Conservation (phyloP, 2,113 vertebrate genomes). For the Atlantisia rogersi region DNA sequence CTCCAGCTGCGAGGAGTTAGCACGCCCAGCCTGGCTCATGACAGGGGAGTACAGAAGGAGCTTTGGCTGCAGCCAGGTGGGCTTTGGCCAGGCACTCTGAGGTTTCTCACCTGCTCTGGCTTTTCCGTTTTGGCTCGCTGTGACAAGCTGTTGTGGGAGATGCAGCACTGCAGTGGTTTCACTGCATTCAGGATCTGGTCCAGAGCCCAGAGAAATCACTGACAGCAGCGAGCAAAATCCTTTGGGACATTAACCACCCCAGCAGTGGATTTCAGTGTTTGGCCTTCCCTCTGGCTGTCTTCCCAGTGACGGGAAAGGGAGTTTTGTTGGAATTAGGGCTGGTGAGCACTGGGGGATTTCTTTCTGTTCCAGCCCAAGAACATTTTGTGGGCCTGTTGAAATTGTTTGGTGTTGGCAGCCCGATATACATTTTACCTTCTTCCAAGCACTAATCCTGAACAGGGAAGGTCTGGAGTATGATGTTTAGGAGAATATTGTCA, state of each 20-base stretch:
- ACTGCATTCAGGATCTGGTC: fast-evolving
- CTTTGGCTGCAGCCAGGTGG: not conserved
- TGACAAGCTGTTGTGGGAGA: not conserved
- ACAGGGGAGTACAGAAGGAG: not conserved
- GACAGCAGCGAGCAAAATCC: not conserved
- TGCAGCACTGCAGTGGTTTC: not conserved
- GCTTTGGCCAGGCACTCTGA: not conserved
- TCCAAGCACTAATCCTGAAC: not conserved
- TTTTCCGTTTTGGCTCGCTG: not conserved
- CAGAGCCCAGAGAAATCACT: not conserved
- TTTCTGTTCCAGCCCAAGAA: not conserved
- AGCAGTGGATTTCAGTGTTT: not conserved
- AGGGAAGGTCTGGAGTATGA: not conserved
- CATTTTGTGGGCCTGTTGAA: not conserved
- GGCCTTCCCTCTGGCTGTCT: not conserved
- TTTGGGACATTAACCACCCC: not conserved
- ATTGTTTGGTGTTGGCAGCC: not conserved
- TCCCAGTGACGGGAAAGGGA: not conserved
- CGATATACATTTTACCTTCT: not conserved
- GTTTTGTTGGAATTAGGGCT: not conserved
- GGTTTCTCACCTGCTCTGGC: fast-evolving
- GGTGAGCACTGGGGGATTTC: not conserved
- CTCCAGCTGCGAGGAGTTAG: not conserved
- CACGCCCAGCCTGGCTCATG: no score
- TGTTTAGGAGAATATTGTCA: not conserved